A percentile compares a stretch with the other conserved stretches of the same genome.
phyloP scores from a whole-genome alignment of 1,140 invertebrate species.

The Drosophila seguyi region DNA sequence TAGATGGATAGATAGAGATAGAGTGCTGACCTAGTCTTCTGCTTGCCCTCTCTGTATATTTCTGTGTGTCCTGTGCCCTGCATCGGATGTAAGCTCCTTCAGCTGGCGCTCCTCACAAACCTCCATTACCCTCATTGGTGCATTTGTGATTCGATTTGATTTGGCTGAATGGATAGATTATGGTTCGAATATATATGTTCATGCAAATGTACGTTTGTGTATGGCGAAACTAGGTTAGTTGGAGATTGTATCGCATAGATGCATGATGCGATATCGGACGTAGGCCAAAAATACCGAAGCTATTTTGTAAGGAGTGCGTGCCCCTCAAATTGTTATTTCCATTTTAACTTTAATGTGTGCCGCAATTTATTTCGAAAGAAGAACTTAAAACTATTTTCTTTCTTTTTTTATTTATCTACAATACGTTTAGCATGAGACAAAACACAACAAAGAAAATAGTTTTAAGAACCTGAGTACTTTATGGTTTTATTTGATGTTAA shows the following conservation, averaged over 20 bases:
- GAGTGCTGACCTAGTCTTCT: constrained; percentile 48
- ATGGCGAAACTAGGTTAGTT: constrained; percentile 32
- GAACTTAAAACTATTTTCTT: no score
- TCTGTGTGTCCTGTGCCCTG: constrained; percentile 32
- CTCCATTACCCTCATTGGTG: constrained; percentile 25
- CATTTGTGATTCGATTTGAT: constrained; percentile 62
- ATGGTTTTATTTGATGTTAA: background rate
- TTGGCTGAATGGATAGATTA: constrained; percentile 52
- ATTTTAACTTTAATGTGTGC: background rate
- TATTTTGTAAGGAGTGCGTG: background rate
- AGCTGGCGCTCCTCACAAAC: background rate
- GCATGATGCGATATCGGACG: background rate
- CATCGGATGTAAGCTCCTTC: constrained; percentile 51
- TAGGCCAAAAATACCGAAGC: background rate
- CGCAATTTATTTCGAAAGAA: background rate
- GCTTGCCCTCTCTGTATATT: constrained; percentile 3
- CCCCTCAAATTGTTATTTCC: background rate
- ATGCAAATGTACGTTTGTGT: background rate
- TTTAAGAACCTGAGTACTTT: background rate
- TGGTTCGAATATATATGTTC: constrained; percentile 9
- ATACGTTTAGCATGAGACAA: background rate
- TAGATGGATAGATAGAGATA: constrained; percentile 7
- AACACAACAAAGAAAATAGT: background rate
- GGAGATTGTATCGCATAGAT: constrained; percentile 34
- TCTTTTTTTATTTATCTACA: no score